These are phyloP conservation scores for Beroe ovata DNA, from an alignment of 37 sponge, comb jelly and placozoan species.

Conservation along the genomic window DNA sequence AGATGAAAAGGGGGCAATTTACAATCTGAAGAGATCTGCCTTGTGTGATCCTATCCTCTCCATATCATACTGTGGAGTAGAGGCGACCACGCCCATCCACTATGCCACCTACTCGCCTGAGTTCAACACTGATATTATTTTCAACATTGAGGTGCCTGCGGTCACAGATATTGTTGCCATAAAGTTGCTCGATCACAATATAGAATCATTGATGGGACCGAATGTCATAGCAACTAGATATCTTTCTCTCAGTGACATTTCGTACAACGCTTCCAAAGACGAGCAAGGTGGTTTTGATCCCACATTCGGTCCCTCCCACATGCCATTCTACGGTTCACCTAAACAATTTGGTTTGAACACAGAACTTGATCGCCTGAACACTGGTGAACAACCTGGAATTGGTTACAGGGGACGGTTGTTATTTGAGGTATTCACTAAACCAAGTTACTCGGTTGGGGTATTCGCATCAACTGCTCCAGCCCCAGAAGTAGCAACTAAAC, in stretches of 20 bases:
- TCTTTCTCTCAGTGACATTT: background rate
- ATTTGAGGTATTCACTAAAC: background rate
- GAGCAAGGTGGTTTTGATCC: conserved; percentile 4
- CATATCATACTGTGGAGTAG: conserved; percentile 12
- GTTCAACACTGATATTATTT: conserved; percentile 7
- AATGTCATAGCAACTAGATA: background rate
- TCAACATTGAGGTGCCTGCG: conserved; percentile 1
- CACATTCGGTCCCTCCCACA: background rate
- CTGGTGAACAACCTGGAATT: background rate
- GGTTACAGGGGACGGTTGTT: background rate
- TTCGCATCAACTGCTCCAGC: background rate
- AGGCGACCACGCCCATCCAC: background rate
- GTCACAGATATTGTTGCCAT: background rate
- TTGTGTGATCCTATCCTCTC: background rate
- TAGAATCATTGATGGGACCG: background rate
- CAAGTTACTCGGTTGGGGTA: background rate
- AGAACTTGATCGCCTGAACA: background rate
- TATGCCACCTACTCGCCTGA: background rate
- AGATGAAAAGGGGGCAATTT: background rate
- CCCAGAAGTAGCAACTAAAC: background rate
- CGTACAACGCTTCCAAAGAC: background rate
- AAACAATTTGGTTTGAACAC: background rate
- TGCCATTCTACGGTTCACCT: conserved; percentile 19
- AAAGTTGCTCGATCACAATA: background rate
- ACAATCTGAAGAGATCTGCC: background rate